Evolutionary conservation across 1,140 invertebrate species (phyloP), one percentile per base, ranked within the genome.

Genomic region (Trichomalopsis sarcophagae): DNA sequence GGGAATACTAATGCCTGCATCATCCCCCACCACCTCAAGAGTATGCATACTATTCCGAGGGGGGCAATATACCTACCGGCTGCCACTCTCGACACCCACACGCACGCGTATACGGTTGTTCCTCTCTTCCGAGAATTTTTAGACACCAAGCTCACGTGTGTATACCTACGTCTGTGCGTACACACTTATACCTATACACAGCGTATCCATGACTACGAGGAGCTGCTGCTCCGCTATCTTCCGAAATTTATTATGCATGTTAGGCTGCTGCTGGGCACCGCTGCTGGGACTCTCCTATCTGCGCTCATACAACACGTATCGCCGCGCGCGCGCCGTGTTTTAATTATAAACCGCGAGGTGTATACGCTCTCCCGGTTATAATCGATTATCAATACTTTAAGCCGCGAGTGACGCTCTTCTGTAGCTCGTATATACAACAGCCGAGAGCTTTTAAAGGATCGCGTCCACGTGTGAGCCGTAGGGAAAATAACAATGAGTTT

Each of bases 301-400:
- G 55, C 55, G 55, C 6, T 62, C n/a, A 62, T 62, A 62, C 21
- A 62, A 62, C 55, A 7, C 55, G 55, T 62, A 62, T 62, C 55
- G 55, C n/a, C 55, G 7, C 33, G 23, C 21, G 30, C n/a, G 11
- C 13, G 44, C 40, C 40, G 13, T 62, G 36, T 84, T 84, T 84
- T 84, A 84, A 84, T 84, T 84, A 79, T 73, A 79, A 69, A 73
- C 14, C 36, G 3, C 21, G 27, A 36, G n/a, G 44, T 30, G 50
- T 55, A 55, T 55, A 21, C 5, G 27, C 68, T 40, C 30, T 36
- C 14, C 3, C 71, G 0, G 73, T 17, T 17, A 44, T 73, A 79
- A 84, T 84, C 82, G 66, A 84, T 84, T 84, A 84, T 84, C 82
- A 79, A 84, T 84, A 84, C 75, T 71, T 79, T 55, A 78, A 78